Evolutionary conservation across 2,888 invertebrate genomes (phyloP), one percentile per base, ranked within the genome.

Genomic region (Nomada flava): DNA sequence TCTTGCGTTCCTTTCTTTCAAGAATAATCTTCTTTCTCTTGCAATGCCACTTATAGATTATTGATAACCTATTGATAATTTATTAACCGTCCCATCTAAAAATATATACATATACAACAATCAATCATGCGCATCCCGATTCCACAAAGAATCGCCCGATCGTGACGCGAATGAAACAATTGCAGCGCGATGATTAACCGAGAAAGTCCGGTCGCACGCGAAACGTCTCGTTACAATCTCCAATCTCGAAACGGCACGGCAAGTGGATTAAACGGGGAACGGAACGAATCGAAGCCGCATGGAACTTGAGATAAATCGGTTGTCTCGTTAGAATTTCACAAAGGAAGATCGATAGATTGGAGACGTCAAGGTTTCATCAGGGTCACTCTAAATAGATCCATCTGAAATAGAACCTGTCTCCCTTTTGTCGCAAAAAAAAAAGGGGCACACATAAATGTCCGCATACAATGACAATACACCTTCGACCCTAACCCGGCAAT

Each of bases 261-360:
- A 29, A 29, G 4, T 29, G 69, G 9, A 70, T 70, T 70, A 26
- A 70, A 47, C 29, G 47, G 36, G 7, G 47, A 47, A 29, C 29
- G 53, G 9, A 23, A 7, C 9, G 20, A 63, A 64, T 64, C 72
- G 72, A 44, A 64, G 44, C 23, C 53, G n/a, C 53, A 44, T 20
- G 23, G 44, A 47, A 64, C 44, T 55, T 29, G 29, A 29, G 55
- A 44, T 55, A 72, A 44, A 55, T 72, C 55, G 64, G 26, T 53
- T 47, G 20, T 47, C 72, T 72, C 55, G 15, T 72, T 72, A 72
- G 64, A 72, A 72, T 72, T 72, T 72, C 55, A 72, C 55, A 29
- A 55, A 29, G 63, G 4, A 15, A 20, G 64, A 72, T 72, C 72
- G 44, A 72, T 72, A 72, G 55, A 36, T 4, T 29, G 72, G 18